Evolutionary conservation across 2,113 vertebrate species (phyloP).

Genomic region (Lonchura striata): DNA sequence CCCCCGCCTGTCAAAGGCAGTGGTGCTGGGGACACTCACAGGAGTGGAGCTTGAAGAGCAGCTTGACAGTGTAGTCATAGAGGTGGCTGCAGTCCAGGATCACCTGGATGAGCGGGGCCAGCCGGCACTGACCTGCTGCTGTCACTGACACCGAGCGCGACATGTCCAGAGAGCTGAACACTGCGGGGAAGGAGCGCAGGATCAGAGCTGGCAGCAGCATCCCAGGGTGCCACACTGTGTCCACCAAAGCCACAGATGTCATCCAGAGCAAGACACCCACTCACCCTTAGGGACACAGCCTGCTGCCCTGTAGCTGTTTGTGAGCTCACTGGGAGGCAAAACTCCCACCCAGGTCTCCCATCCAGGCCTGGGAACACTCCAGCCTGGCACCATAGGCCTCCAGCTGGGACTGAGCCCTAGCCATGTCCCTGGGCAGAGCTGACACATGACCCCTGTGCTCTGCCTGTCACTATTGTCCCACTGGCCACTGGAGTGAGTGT

Average conservation of each 20-base stretch:
- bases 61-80: slow-evolving; percentile 96
- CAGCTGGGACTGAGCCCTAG: not conserved
- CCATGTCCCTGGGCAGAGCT: rapidly evolving
- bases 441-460: not conserved
- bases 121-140: slow-evolving; percentile 91
- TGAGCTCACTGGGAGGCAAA: not conserved
- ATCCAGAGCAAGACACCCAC: rapidly evolving
- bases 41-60: slow-evolving; percentile 98
- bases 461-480: not conserved
- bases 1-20: rapidly evolving
- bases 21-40: slow-evolving; percentile 79
- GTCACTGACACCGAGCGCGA: slow-evolving; percentile 95
- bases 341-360: not conserved
- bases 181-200: slow-evolving; percentile 44
- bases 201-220: not conserved
- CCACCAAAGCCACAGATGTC: rapidly evolving
- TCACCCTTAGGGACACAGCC: not conserved
- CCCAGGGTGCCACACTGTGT: rapidly evolving
- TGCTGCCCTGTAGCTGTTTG: rapidly evolving
- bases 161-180: slow-evolving; percentile 97
- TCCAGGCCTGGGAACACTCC: rapidly evolving
- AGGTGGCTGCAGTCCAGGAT: slow-evolving; percentile 95
- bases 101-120: slow-evolving; percentile 95
- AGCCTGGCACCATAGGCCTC: not conserved
- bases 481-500: rapidly evolving